Evolutionary conservation across 2,888 invertebrate species (phyloP).

Genomic region (Lepidonotus clava): DNA sequence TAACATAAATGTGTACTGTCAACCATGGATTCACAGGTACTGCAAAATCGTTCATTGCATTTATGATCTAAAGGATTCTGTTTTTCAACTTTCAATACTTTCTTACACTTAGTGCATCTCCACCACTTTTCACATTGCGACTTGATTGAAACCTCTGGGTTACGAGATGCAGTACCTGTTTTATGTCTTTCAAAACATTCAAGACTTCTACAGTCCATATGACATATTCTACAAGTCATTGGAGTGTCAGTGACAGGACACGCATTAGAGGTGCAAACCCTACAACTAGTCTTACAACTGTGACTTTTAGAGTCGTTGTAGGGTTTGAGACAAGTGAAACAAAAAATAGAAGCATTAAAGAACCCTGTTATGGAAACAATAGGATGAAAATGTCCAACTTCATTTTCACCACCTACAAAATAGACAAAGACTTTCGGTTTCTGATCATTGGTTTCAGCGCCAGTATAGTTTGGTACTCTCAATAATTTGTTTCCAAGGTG

Average conservation of each 20-base stretch:
- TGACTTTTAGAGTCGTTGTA: neutral
- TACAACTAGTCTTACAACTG: neutral
- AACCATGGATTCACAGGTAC: neutral
- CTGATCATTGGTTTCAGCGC: too few relatives aligned
- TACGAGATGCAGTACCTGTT: too few relatives aligned
- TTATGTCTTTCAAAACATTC: constrained; percentile 6
- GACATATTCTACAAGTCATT: neutral
- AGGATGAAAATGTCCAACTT: too few relatives aligned
- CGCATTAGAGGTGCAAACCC: neutral
- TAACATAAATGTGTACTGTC: neutral
- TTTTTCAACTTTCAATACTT: neutral
- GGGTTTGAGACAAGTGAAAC: neutral
- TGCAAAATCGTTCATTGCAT: constrained; percentile 13
- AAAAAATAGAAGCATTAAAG: neutral
- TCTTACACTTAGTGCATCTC: neutral
- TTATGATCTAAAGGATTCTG: neutral
- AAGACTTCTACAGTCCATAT: neutral
- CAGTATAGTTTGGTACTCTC: too few relatives aligned
- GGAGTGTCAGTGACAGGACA: neutral
- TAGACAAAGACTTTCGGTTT: too few relatives aligned
- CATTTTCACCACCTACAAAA: too few relatives aligned
- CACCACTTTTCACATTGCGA: constrained; percentile 7
- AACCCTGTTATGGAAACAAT: too few relatives aligned
- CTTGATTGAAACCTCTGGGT: neutral
- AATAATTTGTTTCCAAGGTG: too few relatives aligned